Conservation (phyloP, 2,888 invertebrate species). For the Cosmopolites sordidus region DNA sequence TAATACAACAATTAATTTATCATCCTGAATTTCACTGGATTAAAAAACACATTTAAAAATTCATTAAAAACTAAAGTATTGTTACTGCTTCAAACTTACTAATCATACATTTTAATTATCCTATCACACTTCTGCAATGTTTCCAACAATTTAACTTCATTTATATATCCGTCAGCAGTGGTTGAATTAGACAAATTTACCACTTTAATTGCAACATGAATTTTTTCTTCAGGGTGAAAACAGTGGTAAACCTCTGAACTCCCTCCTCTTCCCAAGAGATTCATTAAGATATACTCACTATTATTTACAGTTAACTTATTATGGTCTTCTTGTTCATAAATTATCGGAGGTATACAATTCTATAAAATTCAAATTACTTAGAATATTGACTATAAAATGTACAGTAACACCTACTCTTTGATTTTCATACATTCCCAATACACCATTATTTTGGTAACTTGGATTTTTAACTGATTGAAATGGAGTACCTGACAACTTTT, state of each 20-base stretch:
- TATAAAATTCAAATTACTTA: slow-evolving; percentile 13
- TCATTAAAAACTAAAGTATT: neutral
- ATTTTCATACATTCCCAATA: slow-evolving; percentile 2
- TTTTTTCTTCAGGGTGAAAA: slow-evolving; percentile 55
- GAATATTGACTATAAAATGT: no score
- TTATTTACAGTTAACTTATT: slow-evolving; percentile 64
- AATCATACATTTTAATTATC: slow-evolving; percentile 81
- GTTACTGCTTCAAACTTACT: slow-evolving; percentile 66
- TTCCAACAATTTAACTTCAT: slow-evolving; percentile 80
- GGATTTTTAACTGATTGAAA: slow-evolving; percentile 7
- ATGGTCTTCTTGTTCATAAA: slow-evolving; percentile 26
- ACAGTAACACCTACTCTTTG: neutral
- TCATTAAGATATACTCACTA: slow-evolving; percentile 67
- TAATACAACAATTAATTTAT: slow-evolving; percentile 77
- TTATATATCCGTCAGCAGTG: slow-evolving; percentile 73
- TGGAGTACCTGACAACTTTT: slow-evolving; percentile 13
- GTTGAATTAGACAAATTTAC: slow-evolving; percentile 75
- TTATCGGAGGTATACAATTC: slow-evolving; percentile 1
- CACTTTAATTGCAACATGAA: slow-evolving; percentile 72
- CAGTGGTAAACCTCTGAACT: slow-evolving; percentile 82
- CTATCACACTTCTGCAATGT: slow-evolving; percentile 76
- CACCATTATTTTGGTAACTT: neutral
- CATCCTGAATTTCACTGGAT: slow-evolving; percentile 69
- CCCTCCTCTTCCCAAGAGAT: slow-evolving; percentile 81
- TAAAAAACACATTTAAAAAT: slow-evolving; percentile 35